Percentiles rank a stretch among this genome's conserved stretches.
Evolutionary conservation across 2,113 vertebrate species (phyloP).

Genomic region (Prietella phreatophila): DNA sequence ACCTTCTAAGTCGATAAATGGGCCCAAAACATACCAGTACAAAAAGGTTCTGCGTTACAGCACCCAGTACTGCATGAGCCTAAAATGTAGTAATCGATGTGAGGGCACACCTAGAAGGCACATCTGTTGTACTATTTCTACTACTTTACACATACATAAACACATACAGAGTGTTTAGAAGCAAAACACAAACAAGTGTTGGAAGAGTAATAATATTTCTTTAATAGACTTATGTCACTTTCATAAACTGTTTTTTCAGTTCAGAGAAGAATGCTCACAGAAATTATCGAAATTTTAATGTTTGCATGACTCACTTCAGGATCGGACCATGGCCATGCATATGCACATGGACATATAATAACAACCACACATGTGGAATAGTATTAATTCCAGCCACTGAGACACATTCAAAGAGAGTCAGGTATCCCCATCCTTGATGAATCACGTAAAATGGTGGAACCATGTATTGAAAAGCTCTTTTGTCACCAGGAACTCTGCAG

Average conservation of each 20-base stretch:
- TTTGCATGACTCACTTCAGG: not conserved
- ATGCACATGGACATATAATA: not conserved
- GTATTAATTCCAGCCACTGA: slow-evolving; percentile 12
- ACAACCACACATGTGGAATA: not conserved
- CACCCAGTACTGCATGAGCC: not conserved
- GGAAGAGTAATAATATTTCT: not conserved
- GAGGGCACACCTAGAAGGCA: not conserved
- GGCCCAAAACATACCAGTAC: not conserved
- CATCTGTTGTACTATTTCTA: not conserved
- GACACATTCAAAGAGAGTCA: not conserved
- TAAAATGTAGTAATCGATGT: not conserved
- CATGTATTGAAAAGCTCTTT: slow-evolving; percentile 37
- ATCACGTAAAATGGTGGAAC: not conserved
- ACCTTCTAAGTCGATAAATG: not conserved
- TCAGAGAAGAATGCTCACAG: not conserved
- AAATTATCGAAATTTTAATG: not conserved
- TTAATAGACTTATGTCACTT: not conserved
- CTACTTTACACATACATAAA: not conserved
- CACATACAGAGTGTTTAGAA: no score
- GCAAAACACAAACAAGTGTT: no score
- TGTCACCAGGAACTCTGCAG: slow-evolving; percentile 38
- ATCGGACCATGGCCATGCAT: not conserved
- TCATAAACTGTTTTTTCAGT: not conserved
- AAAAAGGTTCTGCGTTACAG: not conserved
- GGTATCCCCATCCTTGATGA: slow-evolving; percentile 1